Conservation (phyloP, 2,888 invertebrate genomes). For the Callimorpha dominula region DNA sequence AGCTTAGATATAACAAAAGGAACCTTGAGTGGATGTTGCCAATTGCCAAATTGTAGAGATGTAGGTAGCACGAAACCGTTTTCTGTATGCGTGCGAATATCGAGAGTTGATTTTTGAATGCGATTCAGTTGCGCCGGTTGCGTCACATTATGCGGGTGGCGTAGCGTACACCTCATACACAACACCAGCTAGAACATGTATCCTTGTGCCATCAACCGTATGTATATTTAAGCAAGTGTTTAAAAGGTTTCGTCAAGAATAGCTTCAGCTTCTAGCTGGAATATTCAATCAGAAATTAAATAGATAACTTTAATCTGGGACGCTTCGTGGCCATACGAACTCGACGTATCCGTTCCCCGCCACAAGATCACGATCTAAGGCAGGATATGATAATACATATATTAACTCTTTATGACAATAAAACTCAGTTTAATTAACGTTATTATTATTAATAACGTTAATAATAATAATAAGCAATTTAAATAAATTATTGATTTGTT, state of each 20-base stretch:
- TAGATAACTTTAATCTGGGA: constrained; percentile 37
- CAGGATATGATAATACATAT: constrained; percentile 52
- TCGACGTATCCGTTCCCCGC: constrained; percentile 54
- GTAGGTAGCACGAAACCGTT: constrained; percentile 58
- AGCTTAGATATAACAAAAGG: constrained; percentile 65
- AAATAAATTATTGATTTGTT: constrained; percentile 22
- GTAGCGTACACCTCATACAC: constrained; percentile 27
- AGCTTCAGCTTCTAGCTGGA: constrained; percentile 21
- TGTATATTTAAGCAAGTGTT: constrained; percentile 22
- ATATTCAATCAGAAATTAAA: constrained; percentile 32
- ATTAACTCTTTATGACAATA: constrained; percentile 34
- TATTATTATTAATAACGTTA: no score
- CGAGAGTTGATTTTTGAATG: constrained; percentile 58
- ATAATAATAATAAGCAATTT: no score
- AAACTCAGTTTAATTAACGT: constrained; percentile 32
- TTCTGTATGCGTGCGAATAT: constrained; percentile 59
- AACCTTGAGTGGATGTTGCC: constrained; percentile 68
- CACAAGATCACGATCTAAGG: constrained; percentile 58
- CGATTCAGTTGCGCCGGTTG: constrained; percentile 52
- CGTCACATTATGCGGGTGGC: constrained; percentile 58
- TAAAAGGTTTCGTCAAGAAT: constrained; percentile 16
- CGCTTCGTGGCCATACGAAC: constrained; percentile 51
- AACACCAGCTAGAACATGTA: constrained; percentile 20
- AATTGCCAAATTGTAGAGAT: constrained; percentile 67
- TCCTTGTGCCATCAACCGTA: constrained; percentile 26